A percentile compares a stretch with the other conserved stretches of the same genome.
These are phyloP conservation scores for Ophion ventricosus DNA, from an alignment of 2,888 invertebrate species.

Conservation along the genomic window DNA sequence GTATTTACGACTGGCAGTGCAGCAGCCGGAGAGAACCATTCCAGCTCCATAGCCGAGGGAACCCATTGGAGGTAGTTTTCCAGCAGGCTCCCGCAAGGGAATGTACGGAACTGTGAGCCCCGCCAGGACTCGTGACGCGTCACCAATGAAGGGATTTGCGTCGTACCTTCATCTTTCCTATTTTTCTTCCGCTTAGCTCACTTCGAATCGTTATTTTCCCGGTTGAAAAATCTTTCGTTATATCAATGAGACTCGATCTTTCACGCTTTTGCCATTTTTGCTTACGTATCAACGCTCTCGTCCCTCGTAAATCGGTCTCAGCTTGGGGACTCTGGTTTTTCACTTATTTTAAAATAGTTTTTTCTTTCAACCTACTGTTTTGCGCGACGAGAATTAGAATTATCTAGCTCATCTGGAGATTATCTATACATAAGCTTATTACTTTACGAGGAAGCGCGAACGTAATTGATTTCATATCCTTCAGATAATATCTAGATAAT, in stretches of 20 bases:
- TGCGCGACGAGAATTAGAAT: background rate
- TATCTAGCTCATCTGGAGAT: too few species aligned
- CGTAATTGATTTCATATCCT: too few species aligned
- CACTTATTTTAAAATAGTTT: background rate
- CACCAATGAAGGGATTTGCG: conserved; percentile 3
- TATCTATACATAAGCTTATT: too few species aligned
- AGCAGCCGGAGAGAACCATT: conserved; percentile 36
- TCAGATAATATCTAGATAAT: too few species aligned
- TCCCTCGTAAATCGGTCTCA: background rate
- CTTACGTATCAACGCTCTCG: background rate
- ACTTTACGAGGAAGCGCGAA: too few species aligned
- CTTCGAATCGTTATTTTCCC: conserved; percentile 23
- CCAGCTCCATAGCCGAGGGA: conserved; percentile 25
- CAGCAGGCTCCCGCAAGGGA: conserved; percentile 7
- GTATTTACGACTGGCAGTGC: conserved; percentile 78
- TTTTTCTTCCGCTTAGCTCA: conserved; percentile 13
- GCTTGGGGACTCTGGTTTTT: background rate
- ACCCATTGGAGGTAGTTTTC: conserved; percentile 60
- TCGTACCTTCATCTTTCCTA: conserved; percentile 23
- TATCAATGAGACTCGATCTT: conserved; percentile 20
- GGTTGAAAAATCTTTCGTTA: conserved; percentile 6
- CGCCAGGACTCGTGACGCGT: conserved; percentile 1
- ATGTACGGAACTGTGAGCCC: conserved; percentile 8
- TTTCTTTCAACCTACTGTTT: background rate
- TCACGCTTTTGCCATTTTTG: conserved; percentile 33